These are phyloP conservation scores for Candoia aspera DNA, from an alignment of 2,113 vertebrate species.

Conservation along the genomic window DNA sequence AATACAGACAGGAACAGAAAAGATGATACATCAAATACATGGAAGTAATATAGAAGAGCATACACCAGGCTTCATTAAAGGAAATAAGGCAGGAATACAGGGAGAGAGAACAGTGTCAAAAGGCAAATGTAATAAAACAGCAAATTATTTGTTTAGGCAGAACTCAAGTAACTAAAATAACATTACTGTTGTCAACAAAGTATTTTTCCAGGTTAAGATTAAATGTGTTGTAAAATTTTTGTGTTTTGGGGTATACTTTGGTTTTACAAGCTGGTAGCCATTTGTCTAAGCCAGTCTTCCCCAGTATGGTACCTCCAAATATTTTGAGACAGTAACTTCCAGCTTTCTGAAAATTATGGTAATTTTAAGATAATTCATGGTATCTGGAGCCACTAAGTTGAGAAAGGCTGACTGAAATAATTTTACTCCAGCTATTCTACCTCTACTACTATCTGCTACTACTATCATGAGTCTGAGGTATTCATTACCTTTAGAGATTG, in stretches of 20 bases:
- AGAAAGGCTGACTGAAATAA: not conserved
- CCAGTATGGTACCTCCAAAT: not conserved
- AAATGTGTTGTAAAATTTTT: not conserved
- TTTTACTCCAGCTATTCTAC: not conserved
- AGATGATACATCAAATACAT: not conserved
- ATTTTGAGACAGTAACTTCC: not conserved
- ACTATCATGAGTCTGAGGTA: no score
- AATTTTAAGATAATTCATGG: not conserved
- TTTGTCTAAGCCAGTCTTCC: not conserved
- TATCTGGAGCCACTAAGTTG: not conserved
- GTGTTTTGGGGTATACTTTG: not conserved
- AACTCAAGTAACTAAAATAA: not conserved
- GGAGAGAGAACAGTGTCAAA: not conserved
- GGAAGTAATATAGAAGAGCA: not conserved
- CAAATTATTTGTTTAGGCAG: not conserved
- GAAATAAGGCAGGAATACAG: not conserved
- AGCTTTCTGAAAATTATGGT: not conserved
- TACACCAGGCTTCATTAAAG: not conserved
- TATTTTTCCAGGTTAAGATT: not conserved
- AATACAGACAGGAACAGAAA: slow-evolving; percentile 15
- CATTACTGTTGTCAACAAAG: not conserved
- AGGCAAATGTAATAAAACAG: not conserved
- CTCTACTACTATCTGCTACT: not conserved
- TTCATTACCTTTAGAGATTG: not conserved
- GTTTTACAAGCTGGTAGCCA: not conserved